Conservation (phyloP, 2,888 invertebrate species). For the Dorcus hopei region DNA sequence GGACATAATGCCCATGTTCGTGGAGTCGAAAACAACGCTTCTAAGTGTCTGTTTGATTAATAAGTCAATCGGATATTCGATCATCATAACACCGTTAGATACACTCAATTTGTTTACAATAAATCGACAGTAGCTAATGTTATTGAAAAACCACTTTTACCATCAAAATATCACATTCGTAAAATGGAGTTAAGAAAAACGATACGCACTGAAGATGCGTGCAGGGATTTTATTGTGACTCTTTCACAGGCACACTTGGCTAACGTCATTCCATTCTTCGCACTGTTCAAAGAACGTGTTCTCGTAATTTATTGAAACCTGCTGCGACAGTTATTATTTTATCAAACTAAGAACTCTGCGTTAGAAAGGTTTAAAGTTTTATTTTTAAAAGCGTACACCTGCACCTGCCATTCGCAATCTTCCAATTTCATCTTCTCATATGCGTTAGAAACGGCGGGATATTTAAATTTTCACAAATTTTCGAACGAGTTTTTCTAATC, state of each 20-base stretch:
- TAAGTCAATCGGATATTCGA: slow-evolving; percentile 25
- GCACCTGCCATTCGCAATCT: too few relatives aligned
- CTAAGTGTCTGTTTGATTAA: slow-evolving; percentile 22
- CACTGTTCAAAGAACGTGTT: too few relatives aligned
- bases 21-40: slow-evolving; percentile 23
- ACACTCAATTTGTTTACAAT: not conserved
- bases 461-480: too few relatives aligned
- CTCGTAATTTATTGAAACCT: too few relatives aligned
- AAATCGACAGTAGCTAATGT: not conserved
- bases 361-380: too few relatives aligned
- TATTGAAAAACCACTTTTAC: slow-evolving; percentile 11
- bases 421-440: too few relatives aligned
- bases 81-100: slow-evolving; percentile 21
- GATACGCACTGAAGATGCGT: not conserved
- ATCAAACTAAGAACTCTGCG: too few relatives aligned
- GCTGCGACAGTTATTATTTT: too few relatives aligned
- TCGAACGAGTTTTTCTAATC: too few relatives aligned
- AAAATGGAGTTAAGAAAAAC: slow-evolving; percentile 16
- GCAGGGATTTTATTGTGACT: not conserved
- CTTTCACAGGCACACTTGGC: not conserved
- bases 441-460: too few relatives aligned
- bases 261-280: not conserved
- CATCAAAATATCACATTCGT: slow-evolving; percentile 15
- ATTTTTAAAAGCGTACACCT: too few relatives aligned
- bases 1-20: slow-evolving; percentile 27